Percentiles rank a stretch among this genome's conserved stretches.
phyloP scores from a whole-genome alignment of 1,140 invertebrate species.

The Phenacoccus solenopsis region DNA sequence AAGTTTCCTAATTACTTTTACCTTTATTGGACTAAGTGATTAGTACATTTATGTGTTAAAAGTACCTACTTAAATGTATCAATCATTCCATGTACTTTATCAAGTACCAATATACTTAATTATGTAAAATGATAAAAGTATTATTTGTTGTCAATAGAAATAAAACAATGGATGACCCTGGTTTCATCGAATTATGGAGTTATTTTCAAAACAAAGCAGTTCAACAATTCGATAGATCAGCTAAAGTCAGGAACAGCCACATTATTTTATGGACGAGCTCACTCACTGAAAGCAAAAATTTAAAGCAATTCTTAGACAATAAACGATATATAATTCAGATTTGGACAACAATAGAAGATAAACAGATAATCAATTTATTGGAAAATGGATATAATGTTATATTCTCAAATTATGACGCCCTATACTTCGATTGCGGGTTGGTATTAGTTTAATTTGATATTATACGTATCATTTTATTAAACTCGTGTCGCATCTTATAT shows the following conservation, averaged over 20 bases:
- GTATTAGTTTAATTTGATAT: too few species aligned
- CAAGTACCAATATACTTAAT: too few species aligned
- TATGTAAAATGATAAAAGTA: too few species aligned
- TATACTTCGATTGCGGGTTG: conserved; percentile 69
- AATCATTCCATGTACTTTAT: too few species aligned
- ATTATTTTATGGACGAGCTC: conserved; percentile 61
- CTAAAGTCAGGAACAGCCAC: conserved; percentile 32
- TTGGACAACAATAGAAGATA: conserved; percentile 43
- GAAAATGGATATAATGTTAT: conserved; percentile 52
- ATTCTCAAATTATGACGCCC: conserved; percentile 62
- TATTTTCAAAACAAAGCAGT: conserved; percentile 43
- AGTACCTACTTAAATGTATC: too few species aligned
- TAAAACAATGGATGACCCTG: too few species aligned
- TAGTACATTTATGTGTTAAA: too few species aligned
- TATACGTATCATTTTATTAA: too few species aligned
- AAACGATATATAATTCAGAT: conserved; percentile 62
- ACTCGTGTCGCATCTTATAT: too few species aligned
- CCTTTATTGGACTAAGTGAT: too few species aligned
- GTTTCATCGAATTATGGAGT: conserved; percentile 53
- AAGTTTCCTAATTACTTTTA: too few species aligned
- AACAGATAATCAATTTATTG: conserved; percentile 44
- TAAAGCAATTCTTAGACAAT: conserved; percentile 51
- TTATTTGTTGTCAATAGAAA: too few species aligned
- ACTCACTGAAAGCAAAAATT: conserved; percentile 47
- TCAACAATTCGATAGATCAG: conserved; percentile 33